A percentile compares a stretch with the other conserved stretches of the same genome.
Conservation (phyloP, 1,140 invertebrate genomes). For the Saccostrea echinata region DNA sequence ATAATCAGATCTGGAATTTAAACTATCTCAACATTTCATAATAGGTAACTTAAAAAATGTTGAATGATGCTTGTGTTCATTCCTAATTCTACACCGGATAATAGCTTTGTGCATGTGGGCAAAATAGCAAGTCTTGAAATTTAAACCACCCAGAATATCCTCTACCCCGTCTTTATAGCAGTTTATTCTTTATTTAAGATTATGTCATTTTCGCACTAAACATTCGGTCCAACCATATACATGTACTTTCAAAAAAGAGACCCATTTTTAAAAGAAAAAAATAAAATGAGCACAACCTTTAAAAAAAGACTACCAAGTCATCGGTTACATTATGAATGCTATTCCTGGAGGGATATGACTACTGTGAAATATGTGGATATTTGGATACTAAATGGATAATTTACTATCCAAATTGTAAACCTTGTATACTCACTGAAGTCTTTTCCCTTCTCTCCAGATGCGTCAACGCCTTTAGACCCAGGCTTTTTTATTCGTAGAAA, state of each 20-base stretch:
- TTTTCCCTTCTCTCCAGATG: not conserved
- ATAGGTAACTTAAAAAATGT: constrained; percentile 21
- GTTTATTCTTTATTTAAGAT: not conserved
- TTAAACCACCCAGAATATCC: constrained; percentile 19
- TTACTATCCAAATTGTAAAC: not conserved
- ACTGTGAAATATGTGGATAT: no score
- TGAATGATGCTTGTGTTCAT: constrained; percentile 14
- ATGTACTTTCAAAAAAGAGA: not conserved
- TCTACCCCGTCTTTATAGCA: not conserved
- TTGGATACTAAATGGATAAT: no score
- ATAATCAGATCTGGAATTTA: constrained; percentile 19
- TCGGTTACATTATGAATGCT: not conserved
- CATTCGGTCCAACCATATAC: not conserved
- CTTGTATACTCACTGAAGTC: not conserved
- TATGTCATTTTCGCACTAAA: constrained; percentile 29
- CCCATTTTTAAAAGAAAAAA: not conserved
- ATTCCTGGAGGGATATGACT: not conserved
- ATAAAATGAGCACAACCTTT: not conserved
- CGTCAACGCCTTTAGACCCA: not conserved
- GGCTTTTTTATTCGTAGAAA: constrained; percentile 10
- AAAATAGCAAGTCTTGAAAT: constrained; percentile 7
- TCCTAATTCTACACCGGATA: constrained; percentile 1
- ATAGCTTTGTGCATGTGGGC: constrained; percentile 6
- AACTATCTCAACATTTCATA: constrained; percentile 29
- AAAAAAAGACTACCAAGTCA: not conserved